Percentiles rank a stretch among this genome's conserved stretches.
Conservation (phyloP, 2,797 vertebrate species). For the Danio aesculapii region DNA sequence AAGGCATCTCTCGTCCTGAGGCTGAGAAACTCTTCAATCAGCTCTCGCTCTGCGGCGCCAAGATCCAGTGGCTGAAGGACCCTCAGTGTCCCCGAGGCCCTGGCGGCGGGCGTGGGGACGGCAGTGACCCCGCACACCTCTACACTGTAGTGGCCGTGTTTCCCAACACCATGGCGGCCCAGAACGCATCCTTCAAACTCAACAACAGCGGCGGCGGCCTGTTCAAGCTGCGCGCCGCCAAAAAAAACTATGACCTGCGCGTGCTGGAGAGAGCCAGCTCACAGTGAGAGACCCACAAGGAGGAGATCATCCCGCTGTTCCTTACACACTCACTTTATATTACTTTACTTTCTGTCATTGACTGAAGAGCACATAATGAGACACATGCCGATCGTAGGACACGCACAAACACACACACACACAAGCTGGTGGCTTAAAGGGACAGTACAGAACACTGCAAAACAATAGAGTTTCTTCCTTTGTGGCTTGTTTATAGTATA, state of each 20-base stretch:
- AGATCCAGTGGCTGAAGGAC: constrained; percentile 99
- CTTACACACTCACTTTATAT: too few relatives aligned
- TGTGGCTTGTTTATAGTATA: too few relatives aligned
- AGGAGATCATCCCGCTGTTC: neutral
- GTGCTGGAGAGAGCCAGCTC: constrained; percentile 97
- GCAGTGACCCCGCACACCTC: constrained; percentile 90
- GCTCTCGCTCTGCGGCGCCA: constrained; percentile 95
- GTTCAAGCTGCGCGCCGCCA: constrained; percentile 96
- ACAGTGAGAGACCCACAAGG: constrained; percentile 81
- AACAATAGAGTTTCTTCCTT: too few relatives aligned
- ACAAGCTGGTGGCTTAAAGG: too few relatives aligned
- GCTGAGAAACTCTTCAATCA: constrained; percentile 98
- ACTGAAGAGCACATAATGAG: too few relatives aligned
- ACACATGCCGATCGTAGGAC: too few relatives aligned
- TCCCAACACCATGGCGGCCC: constrained; percentile 95
- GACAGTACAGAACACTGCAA: too few relatives aligned
- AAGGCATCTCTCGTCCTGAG: constrained; percentile 94
- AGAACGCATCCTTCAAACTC: constrained; percentile 97
- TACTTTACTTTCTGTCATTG: too few relatives aligned
- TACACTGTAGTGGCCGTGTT: constrained; percentile 99
- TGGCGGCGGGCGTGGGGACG: constrained; percentile 70
- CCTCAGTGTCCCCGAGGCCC: constrained; percentile 85
- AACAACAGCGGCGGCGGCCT: constrained; percentile 95
- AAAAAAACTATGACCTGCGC: constrained; percentile 97
- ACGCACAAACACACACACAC: too few relatives aligned